These are phyloP conservation scores for Lithodes maja DNA, from an alignment of 2,888 invertebrate species.

Conservation along the genomic window DNA sequence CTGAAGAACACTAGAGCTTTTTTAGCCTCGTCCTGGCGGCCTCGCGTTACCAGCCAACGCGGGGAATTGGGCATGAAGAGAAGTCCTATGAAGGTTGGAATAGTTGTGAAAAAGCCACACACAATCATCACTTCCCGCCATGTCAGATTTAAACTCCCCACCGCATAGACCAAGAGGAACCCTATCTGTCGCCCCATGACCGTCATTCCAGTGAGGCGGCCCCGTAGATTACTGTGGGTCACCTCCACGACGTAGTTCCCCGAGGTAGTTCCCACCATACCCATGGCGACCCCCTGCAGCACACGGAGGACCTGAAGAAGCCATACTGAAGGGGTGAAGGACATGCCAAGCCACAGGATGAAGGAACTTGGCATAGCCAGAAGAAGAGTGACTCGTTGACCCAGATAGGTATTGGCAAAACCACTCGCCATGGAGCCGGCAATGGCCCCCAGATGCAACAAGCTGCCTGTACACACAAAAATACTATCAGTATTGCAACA, in stretches of 20 bases:
- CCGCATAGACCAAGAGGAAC: constrained; percentile 57
- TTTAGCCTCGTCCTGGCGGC: constrained; percentile 57
- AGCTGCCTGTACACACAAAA: constrained; percentile 53
- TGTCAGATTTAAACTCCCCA: constrained; percentile 61
- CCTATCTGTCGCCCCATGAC: constrained; percentile 51
- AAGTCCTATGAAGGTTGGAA: constrained; percentile 57
- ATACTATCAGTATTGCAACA: too few relatives aligned
- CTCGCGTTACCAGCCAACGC: constrained; percentile 58
- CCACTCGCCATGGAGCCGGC: constrained; percentile 62
- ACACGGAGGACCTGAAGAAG: constrained; percentile 40
- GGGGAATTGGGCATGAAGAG: constrained; percentile 65
- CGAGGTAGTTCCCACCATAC: constrained; percentile 48
- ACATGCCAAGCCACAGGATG: constrained; percentile 59
- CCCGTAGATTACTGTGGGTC: constrained; percentile 42
- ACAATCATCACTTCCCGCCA: constrained; percentile 65
- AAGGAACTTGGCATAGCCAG: constrained; percentile 44
- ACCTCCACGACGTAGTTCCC: constrained; percentile 60
- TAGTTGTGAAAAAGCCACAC: constrained; percentile 53
- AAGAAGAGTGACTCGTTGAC: constrained; percentile 59
- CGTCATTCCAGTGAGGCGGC: constrained; percentile 43
- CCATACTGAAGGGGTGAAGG: constrained; percentile 62
- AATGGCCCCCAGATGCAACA: constrained; percentile 66
- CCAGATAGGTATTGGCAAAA: constrained; percentile 47
- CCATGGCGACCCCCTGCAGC: constrained; percentile 34
- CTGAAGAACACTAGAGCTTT: constrained; percentile 62